Evolutionary conservation across 1,140 invertebrate species (phyloP).

Genomic region (Ooceraea biroi): DNA sequence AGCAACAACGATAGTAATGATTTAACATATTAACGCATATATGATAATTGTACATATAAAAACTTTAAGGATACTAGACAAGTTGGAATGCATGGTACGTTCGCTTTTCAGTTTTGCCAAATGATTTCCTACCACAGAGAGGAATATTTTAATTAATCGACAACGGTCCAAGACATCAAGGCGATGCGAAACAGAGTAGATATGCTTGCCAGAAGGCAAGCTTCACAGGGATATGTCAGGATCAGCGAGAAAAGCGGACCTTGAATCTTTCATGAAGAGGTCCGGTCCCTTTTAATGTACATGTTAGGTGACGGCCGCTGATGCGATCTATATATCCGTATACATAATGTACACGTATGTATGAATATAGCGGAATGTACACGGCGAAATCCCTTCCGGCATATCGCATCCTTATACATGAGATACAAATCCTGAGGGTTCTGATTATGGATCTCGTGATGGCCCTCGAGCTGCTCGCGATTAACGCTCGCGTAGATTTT

Average conservation of each 20-base stretch:
- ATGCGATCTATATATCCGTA: conserved; percentile 62
- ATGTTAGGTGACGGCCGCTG: conserved; percentile 45
- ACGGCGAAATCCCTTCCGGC: conserved; percentile 28
- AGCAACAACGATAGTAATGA: conserved; percentile 1
- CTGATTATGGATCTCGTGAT: conserved; percentile 55
- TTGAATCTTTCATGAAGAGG: conserved; percentile 69
- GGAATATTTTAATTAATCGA: conserved; percentile 18
- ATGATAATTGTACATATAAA: conserved; percentile 80
- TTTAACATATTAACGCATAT: conserved; percentile 74
- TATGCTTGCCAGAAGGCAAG: conserved; percentile 9
- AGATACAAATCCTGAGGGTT: conserved; percentile 50
- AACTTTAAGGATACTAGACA: too few species aligned
- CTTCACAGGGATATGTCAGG: conserved; percentile 12
- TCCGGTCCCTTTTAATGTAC: conserved; percentile 64
- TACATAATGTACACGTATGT: conserved; percentile 64
- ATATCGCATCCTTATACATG: conserved; percentile 61
- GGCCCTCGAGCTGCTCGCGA: conserved; percentile 11
- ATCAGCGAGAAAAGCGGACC: conserved; percentile 38
- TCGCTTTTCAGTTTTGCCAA: too few species aligned
- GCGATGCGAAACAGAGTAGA: conserved; percentile 5
- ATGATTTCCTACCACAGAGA: not conserved
- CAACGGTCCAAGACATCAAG: conserved; percentile 14
- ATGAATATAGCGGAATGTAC: conserved; percentile 54
- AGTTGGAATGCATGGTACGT: too few species aligned
- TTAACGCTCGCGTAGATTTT: conserved; percentile 50